Conservation (phyloP, 2,888 invertebrate genomes). For the Danaus chrysippus region DNA sequence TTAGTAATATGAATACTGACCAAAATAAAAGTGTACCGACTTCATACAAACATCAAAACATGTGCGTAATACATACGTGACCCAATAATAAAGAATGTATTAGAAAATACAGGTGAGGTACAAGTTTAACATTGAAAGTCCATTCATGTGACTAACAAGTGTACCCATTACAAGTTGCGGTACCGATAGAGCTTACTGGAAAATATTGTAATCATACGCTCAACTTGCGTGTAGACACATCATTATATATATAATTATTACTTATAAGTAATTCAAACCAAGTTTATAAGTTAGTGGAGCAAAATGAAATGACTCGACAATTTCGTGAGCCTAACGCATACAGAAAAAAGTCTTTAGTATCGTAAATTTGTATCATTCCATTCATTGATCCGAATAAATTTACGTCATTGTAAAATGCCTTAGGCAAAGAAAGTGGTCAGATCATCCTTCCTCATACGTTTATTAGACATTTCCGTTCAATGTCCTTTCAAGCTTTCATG, state of each 20-base stretch:
- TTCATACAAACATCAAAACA: constrained; percentile 1
- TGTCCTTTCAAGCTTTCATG: constrained; percentile 50
- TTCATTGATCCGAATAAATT: constrained; percentile 4
- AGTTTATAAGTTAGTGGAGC: constrained; percentile 8
- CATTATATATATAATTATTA: background rate
- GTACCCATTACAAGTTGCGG: constrained; percentile 29
- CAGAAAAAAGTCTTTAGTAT: background rate
- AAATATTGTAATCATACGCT: constrained; percentile 12
- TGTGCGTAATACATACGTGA: constrained; percentile 1
- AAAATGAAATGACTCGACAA: background rate
- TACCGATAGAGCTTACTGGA: constrained; percentile 29
- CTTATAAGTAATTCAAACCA: background rate
- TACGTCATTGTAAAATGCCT: constrained; percentile 33
- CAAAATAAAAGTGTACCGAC: background rate
- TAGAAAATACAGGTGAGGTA: constrained; percentile 11
- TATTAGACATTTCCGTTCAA: constrained; percentile 55
- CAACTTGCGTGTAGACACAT: background rate
- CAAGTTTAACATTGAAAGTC: constrained; percentile 19
- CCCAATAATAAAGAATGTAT: constrained; percentile 9
- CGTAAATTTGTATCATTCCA: background rate
- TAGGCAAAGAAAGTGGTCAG: constrained; percentile 60
- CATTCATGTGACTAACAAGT: constrained; percentile 24
- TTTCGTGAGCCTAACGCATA: background rate
- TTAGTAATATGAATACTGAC: no score
- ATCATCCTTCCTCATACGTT: constrained; percentile 43